Percentiles rank a stretch among this genome's conserved stretches.
These are phyloP conservation scores for Sitta carolinensis DNA, from an alignment of 2,797 vertebrate genomes.

Conservation along the genomic window DNA sequence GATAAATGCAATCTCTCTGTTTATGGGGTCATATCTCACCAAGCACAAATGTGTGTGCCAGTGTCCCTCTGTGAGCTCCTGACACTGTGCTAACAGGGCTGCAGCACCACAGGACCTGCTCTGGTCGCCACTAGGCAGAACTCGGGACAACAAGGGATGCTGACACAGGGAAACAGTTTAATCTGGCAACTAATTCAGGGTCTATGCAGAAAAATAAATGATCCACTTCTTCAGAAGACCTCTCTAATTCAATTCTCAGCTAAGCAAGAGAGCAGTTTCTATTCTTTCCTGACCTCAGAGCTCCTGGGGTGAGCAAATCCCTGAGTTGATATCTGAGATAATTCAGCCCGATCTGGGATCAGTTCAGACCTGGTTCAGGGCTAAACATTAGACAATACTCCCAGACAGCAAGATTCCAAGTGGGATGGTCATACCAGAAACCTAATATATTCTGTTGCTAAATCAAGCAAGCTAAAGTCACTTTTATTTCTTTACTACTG, in stretches of 20 bases:
- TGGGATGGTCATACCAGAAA: background rate
- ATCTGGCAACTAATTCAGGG: background rate
- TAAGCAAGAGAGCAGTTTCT: background rate
- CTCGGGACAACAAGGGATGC: background rate
- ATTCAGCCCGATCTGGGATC: background rate
- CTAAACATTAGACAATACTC: background rate
- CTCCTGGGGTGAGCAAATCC: background rate
- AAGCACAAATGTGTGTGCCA: background rate
- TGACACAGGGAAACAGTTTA: background rate
- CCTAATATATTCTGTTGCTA: background rate
- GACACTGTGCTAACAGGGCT: background rate
- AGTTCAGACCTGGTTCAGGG: background rate
- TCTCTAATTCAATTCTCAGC: background rate
- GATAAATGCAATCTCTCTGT: slow-evolving; percentile 9
- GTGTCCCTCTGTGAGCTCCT: background rate
- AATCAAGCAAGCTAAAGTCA: background rate
- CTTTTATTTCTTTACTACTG: background rate
- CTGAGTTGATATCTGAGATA: background rate
- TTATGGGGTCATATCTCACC: slow-evolving; percentile 21
- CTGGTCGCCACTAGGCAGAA: background rate
- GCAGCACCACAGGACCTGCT: background rate
- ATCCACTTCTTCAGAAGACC: background rate
- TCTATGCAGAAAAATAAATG: background rate
- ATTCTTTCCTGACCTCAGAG: background rate
- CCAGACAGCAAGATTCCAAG: background rate